These are phyloP conservation scores for Brachyalestes nurse DNA, from an alignment of 2,797 vertebrate species.

Conservation along the genomic window DNA sequence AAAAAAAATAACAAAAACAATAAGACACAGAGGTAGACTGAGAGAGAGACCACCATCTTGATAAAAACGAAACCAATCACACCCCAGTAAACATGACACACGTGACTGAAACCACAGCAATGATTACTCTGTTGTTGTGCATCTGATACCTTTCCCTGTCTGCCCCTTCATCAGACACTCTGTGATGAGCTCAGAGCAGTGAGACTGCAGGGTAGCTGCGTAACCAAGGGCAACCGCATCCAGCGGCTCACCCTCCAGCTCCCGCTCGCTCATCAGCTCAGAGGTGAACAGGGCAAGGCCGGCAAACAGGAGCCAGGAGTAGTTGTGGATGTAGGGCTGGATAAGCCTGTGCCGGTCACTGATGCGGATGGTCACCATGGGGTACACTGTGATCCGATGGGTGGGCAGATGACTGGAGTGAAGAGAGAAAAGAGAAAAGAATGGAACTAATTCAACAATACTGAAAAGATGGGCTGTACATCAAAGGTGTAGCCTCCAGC, in stretches of 20 bases:
- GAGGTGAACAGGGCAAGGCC: slow-evolving; percentile 92
- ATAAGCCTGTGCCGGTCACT: slow-evolving; percentile 94
- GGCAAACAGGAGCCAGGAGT: slow-evolving; percentile 95
- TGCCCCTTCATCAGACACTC: slow-evolving; percentile 93
- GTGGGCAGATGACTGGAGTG: slow-evolving; percentile 91
- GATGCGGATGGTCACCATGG: slow-evolving; percentile 94
- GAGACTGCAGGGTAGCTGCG: slow-evolving; percentile 81
- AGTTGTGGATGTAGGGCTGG: slow-evolving; percentile 97
- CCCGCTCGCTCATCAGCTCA: slow-evolving; percentile 82
- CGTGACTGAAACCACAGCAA: not conserved
- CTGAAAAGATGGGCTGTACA: not conserved
- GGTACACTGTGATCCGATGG: slow-evolving; percentile 92
- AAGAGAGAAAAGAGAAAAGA: not conserved
- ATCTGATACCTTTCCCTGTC: slow-evolving; percentile 85
- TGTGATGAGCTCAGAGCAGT: slow-evolving; percentile 90
- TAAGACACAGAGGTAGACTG: too few relatives aligned
- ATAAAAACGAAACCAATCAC: not conserved
- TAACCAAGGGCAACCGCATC: slow-evolving; percentile 65
- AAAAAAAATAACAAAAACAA: too few relatives aligned
- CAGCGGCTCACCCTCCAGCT: slow-evolving; percentile 78
- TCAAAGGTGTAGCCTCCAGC: not conserved
- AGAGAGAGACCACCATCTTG: too few relatives aligned
- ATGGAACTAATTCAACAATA: not conserved
- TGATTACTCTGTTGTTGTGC: too few relatives aligned
- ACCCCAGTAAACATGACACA: not conserved